A percentile compares a stretch with the other conserved stretches of the same genome.
Evolutionary conservation across 2,888 invertebrate species (phyloP).

Genomic region (Hoplodrina blanda): DNA sequence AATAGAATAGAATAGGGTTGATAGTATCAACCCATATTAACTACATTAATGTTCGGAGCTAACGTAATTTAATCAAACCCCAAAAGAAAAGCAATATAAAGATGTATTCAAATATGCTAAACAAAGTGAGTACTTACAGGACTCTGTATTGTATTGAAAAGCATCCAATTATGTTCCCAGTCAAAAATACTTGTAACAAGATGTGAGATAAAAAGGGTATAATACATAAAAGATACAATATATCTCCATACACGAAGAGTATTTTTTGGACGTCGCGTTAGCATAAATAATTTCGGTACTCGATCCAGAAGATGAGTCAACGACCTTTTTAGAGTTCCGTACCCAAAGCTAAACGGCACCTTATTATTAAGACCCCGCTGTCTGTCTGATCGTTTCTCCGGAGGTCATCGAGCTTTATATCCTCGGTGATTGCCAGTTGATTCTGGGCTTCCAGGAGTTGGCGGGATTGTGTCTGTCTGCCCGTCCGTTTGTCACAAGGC

Average conservation of each 20-base stretch:
- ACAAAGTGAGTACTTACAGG: conserved; percentile 5
- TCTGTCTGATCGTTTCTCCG: too few relatives aligned
- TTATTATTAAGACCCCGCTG: too few relatives aligned
- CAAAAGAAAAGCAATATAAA: not conserved
- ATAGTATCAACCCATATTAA: too few relatives aligned
- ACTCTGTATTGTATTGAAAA: conserved; percentile 33
- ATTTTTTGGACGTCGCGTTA: conserved; percentile 9
- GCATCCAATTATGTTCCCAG: conserved; percentile 39
- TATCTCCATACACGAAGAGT: conserved; percentile 14
- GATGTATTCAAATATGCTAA: not conserved
- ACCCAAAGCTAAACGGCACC: too few relatives aligned
- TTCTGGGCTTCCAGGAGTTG: too few relatives aligned
- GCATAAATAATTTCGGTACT: conserved; percentile 17
- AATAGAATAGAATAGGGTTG: too few relatives aligned
- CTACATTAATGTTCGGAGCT: too few relatives aligned
- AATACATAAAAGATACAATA: conserved; percentile 19
- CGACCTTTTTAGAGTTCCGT: not conserved
- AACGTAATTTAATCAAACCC: too few relatives aligned
- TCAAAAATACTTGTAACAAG: conserved; percentile 28
- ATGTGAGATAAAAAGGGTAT: conserved; percentile 41
- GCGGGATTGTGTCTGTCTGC: too few relatives aligned
- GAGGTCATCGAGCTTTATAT: too few relatives aligned
- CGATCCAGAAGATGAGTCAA: not conserved
- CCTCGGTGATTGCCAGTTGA: too few relatives aligned
- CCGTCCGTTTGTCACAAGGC: too few relatives aligned